Conservation (phyloP, 1,140 invertebrate species). For the Euglossa dilemma region DNA sequence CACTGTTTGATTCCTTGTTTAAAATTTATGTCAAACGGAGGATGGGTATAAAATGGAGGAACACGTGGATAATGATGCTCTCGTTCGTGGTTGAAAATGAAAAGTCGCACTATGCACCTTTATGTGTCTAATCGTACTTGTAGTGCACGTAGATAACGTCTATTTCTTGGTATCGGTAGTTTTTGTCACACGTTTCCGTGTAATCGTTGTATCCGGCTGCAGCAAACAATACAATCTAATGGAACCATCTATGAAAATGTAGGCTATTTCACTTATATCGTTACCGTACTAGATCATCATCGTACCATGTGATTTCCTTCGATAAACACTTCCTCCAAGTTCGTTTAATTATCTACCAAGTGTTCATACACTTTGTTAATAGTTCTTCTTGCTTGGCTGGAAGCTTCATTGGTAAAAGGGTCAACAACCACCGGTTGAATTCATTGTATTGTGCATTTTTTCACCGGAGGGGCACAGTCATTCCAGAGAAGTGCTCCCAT, state of each 20-base stretch:
- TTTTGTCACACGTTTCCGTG: background rate
- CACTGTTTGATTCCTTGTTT: background rate
- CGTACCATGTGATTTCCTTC: background rate
- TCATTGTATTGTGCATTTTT: constrained; percentile 27
- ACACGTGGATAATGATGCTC: constrained; percentile 25
- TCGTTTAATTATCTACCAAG: background rate
- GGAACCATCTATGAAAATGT: background rate
- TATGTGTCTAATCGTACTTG: background rate
- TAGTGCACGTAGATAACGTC: background rate
- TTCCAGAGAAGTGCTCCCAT: constrained; percentile 32
- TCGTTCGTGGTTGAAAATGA: background rate
- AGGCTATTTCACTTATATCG: background rate
- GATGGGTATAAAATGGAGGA: background rate
- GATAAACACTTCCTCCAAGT: background rate
- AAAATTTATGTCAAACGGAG: background rate
- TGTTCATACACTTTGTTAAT: background rate
- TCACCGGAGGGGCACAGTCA: background rate
- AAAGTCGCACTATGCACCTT: background rate
- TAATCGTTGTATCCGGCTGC: background rate
- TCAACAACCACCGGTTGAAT: constrained; percentile 60
- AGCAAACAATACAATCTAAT: background rate
- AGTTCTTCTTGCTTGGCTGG: background rate
- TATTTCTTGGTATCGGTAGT: background rate
- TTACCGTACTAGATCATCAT: background rate
- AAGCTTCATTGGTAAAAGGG: background rate